phyloP scores from a whole-genome alignment of 2,113 vertebrate species.

The Copsychus sechellarum region DNA sequence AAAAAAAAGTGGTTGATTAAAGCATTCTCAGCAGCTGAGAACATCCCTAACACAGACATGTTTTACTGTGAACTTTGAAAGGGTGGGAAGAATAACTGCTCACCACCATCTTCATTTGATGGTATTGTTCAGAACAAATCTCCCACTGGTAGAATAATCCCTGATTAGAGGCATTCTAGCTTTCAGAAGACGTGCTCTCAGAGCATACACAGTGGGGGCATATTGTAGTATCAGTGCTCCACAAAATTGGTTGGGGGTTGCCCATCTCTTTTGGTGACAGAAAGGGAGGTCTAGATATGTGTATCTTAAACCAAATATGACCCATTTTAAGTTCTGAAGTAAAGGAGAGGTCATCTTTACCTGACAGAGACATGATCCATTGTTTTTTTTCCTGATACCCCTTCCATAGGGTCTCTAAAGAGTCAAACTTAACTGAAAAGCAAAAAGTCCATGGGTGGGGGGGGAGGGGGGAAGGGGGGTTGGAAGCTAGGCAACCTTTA shows the following conservation, averaged over 20 bases:
- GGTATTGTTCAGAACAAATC: background rate
- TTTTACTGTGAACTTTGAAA: background rate
- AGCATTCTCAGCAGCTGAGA: background rate
- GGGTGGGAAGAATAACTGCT: background rate
- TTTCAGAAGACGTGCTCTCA: background rate
- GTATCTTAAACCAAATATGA: background rate
- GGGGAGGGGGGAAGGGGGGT: fast-evolving
- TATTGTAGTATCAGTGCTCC: background rate
- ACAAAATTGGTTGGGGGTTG: background rate
- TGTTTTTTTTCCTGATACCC: background rate
- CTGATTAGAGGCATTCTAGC: background rate
- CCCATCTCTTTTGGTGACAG: background rate
- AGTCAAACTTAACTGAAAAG: background rate
- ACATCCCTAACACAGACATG: background rate
- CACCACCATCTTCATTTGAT: background rate
- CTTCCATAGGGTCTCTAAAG: background rate
- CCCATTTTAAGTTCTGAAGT: background rate
- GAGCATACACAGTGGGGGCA: background rate
- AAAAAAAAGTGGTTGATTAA: background rate
- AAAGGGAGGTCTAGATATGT: background rate
- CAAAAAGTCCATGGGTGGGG: background rate
- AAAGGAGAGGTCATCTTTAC: background rate
- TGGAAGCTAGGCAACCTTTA: background rate
- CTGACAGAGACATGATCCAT: background rate
- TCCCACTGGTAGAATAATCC: background rate